A percentile compares a stretch with the other conserved stretches of the same genome.
Evolutionary conservation across 2,888 invertebrate species (phyloP).

Genomic region (Melolontha melolontha): DNA sequence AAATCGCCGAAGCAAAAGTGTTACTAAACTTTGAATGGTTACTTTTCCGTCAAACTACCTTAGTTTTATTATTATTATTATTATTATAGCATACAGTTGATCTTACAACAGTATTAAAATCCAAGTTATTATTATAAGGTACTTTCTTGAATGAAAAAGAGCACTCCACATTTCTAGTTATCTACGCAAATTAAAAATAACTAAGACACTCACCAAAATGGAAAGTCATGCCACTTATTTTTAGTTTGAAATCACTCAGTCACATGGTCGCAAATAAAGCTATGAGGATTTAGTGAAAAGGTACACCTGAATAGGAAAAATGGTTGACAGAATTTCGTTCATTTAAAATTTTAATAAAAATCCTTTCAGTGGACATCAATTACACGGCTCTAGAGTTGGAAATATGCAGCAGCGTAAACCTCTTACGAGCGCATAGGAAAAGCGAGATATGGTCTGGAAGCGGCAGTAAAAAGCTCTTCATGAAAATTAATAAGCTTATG

Average conservation of each 20-base stretch:
- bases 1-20: too few relatives aligned
- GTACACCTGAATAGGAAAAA: conserved; percentile 11
- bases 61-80: too few relatives aligned
- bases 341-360: conserved; percentile 28
- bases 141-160: too few relatives aligned
- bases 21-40: too few relatives aligned
- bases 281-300: conserved; percentile 17
- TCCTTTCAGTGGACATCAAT: conserved; percentile 20
- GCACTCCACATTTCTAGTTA: too few relatives aligned
- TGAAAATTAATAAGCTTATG: conserved; percentile 36
- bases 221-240: neutral
- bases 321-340: conserved; percentile 18
- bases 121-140: too few relatives aligned
- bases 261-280: neutral
- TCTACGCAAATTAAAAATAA: too few relatives aligned
- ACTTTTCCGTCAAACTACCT: too few relatives aligned
- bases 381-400: conserved; percentile 18
- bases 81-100: too few relatives aligned
- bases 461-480: conserved; percentile 24
- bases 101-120: too few relatives aligned
- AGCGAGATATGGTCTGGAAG: neutral
- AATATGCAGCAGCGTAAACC: conserved; percentile 21
- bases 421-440: conserved; percentile 23
- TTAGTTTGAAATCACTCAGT: neutral
- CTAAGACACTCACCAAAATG: too few relatives aligned